Evolutionary conservation across 2,888 invertebrate species (phyloP).

Genomic region (Tricholauxania praeusta): DNA sequence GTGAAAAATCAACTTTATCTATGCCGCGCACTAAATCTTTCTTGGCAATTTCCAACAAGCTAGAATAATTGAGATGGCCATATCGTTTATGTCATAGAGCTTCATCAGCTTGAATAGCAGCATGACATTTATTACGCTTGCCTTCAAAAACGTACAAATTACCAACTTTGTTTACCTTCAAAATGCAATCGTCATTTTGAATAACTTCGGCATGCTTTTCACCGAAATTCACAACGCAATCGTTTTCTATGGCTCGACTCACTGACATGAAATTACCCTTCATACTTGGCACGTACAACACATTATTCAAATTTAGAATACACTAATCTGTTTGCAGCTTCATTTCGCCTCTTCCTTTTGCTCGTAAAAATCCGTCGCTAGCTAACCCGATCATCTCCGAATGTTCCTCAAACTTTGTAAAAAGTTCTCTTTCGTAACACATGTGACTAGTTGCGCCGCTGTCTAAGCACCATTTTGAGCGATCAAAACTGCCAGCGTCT

Average conservation of each 20-base stretch:
- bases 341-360: background rate
- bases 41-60: background rate
- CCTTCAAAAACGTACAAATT: background rate
- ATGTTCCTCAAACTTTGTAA: background rate
- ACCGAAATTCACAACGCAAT: background rate
- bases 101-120: background rate
- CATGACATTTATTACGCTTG: background rate
- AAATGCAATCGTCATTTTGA: background rate
- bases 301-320: background rate
- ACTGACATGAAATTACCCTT: slow-evolving; percentile 7
- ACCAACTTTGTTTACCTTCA: background rate
- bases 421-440: background rate
- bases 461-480: slow-evolving; percentile 5
- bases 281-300: slow-evolving; percentile 7
- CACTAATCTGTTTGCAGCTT: background rate
- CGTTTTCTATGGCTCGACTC: background rate
- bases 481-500: background rate
- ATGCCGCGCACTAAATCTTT: background rate
- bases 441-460: slow-evolving; percentile 18
- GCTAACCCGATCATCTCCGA: background rate
- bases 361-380: background rate
- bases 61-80: slow-evolving; percentile 5
- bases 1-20: background rate
- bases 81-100: background rate
- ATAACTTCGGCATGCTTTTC: background rate